Evolutionary conservation across 2,888 invertebrate genomes (phyloP), one percentile per base, ranked within the genome.

Genomic region (Drosophila antonietae): DNA sequence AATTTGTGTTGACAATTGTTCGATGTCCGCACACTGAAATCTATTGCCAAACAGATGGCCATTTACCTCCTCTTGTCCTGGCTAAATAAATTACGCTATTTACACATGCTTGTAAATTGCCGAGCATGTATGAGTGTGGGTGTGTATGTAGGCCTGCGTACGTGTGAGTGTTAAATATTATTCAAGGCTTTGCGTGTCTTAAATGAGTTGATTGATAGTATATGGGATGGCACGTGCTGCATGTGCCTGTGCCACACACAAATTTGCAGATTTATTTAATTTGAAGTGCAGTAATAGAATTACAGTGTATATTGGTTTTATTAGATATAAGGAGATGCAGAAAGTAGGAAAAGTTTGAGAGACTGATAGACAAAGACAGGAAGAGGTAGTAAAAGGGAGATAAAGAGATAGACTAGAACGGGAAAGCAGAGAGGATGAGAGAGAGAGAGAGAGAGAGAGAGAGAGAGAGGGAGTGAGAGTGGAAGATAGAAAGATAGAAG

Each of bases 61-160:
- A 37, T 15, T 39, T 46, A 37, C 6, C 51, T 20, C 37, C 15
- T 18, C 33, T 52, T 37, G 35, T 58, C 53, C 52, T 56, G 55
- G 67, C 68, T 58, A 68, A 68, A 80, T 76, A 75, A 81, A 71
- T 68, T 78, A 41, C 61, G 60, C 68, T 73, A 78, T 78, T 76
- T 68, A 62, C 70, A 71, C 63, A 68, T 53, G 58, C 49, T 65
- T 63, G 35, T 67, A 41, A 12, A 23, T 37, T 15, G 28, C 28
- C 55, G 33, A 31, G 44, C 23, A 8, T 23, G 52, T 46, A 15
- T 31, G 39, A 31, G 51, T 12, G 31, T n/a, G 37, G 23, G 39
- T n/a, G 14, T 37, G 41, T 37, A n/a, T 3, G 23, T 20, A 20
- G 20, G 23, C 15, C 14, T 10, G 49, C 33, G 8, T 61, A 41